Percentiles rank a stretch among this genome's conserved stretches.
phyloP scores from a whole-genome alignment of 1,140 invertebrate genomes.

The Vanessa tameamea region DNA sequence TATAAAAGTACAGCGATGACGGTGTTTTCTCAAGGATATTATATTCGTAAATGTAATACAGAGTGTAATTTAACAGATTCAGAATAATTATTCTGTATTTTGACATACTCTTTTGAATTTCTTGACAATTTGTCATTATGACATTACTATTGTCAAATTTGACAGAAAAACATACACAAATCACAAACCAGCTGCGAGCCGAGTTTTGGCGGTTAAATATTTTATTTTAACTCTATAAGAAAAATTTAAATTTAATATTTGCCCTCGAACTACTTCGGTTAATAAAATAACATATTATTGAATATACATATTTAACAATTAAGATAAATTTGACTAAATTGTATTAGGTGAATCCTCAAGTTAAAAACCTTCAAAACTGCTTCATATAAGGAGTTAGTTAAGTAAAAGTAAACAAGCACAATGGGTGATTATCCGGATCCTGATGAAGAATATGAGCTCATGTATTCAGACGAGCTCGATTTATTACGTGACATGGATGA shows the following conservation, averaged over 20 bases:
- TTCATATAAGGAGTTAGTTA: no score
- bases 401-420: neutral
- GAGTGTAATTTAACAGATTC: no score
- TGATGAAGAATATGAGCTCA: constrained; percentile 89
- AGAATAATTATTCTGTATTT: neutral
- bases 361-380: neutral
- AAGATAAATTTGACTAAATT: neutral
- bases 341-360: no score
- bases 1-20: no score
- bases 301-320: no score
- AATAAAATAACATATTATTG: no score
- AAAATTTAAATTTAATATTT: neutral
- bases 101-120: neutral
- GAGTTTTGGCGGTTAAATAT: constrained; percentile 2
- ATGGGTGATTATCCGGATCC: constrained; percentile 87
- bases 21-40: no score
- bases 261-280: no score
- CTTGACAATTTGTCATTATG: neutral
- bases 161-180: constrained; percentile 2
- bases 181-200: neutral
- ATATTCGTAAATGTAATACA: no score
- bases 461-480: constrained; percentile 87
- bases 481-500: constrained; percentile 83
- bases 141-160: neutral
- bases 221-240: neutral